These are phyloP conservation scores for Tonatia bakeri DNA, from an alignment of 2,113 vertebrate genomes.

Conservation along the genomic window DNA sequence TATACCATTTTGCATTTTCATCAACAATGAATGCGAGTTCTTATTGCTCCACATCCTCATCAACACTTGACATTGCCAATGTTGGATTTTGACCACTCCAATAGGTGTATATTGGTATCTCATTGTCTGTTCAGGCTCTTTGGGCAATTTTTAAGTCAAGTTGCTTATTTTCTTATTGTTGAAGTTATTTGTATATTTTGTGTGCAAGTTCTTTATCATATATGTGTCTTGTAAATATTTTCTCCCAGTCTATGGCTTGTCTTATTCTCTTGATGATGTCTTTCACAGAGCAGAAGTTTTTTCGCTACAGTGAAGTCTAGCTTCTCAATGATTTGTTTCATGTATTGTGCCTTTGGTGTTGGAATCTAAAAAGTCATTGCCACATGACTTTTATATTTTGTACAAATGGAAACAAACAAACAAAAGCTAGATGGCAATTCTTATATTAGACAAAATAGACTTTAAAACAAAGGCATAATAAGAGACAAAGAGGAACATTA, in stretches of 20 bases:
- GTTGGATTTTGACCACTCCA: not conserved
- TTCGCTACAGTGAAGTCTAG: not conserved
- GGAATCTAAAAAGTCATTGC: not conserved
- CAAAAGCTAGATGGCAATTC: not conserved
- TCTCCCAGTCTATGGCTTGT: not conserved
- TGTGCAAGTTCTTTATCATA: not conserved
- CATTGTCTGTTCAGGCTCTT: not conserved
- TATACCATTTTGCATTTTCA: not conserved
- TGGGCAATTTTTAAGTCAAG: not conserved
- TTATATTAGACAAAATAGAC: no score
- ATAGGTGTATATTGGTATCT: not conserved
- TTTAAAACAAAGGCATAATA: not conserved
- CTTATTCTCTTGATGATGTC: not conserved
- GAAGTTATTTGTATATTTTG: not conserved
- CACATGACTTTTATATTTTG: not conserved
- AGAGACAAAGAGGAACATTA: not conserved
- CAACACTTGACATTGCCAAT: not conserved
- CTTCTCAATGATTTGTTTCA: not conserved
- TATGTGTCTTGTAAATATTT: not conserved
- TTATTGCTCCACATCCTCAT: not conserved
- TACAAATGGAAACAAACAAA: not conserved
- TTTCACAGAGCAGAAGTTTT: not conserved
- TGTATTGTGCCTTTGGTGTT: not conserved
- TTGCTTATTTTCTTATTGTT: not conserved
- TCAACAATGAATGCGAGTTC: not conserved